Conservation (phyloP, 2,888 invertebrate species). For the Himalopsyche tibetana region DNA sequence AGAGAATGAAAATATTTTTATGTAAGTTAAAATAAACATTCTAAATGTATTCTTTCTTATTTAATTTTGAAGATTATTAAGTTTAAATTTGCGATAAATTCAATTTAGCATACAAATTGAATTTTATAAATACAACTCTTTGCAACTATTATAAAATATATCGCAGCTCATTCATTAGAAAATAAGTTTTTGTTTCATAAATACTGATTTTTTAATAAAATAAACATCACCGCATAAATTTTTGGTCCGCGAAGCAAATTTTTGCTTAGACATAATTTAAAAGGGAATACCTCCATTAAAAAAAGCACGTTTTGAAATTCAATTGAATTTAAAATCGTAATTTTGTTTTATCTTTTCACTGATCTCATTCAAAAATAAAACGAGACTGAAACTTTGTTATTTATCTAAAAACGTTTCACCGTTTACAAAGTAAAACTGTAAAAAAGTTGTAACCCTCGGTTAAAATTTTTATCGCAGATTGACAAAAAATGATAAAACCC, state of each 20-base stretch:
- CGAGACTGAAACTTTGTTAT: conserved; percentile 35
- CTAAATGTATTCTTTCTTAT: too few species aligned
- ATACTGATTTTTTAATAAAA: too few species aligned
- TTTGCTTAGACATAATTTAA: conserved; percentile 13
- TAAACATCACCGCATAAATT: too few species aligned
- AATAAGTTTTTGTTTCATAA: too few species aligned
- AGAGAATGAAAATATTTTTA: too few species aligned
- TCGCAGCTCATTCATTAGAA: too few species aligned
- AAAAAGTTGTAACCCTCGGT: conserved; percentile 38
- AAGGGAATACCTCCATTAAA: conserved; percentile 24
- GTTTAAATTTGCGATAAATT: too few species aligned
- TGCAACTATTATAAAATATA: too few species aligned
- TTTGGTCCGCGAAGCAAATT: neutral
- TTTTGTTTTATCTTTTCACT: conserved; percentile 40
- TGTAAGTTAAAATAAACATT: too few species aligned
- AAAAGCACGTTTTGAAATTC: conserved; percentile 26
- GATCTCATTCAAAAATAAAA: conserved; percentile 43
- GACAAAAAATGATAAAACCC: conserved; percentile 42
- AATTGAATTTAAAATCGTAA: conserved; percentile 43
- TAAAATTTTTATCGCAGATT: conserved; percentile 42
- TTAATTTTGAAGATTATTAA: too few species aligned
- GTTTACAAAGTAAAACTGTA: conserved; percentile 43
- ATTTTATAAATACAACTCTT: too few species aligned
- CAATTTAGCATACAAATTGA: too few species aligned
- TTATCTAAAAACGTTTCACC: conserved; percentile 36